Evolutionary conservation across 1,140 invertebrate genomes (phyloP), one percentile per base, ranked within the genome.

Genomic region (Ylistrum balloti): DNA sequence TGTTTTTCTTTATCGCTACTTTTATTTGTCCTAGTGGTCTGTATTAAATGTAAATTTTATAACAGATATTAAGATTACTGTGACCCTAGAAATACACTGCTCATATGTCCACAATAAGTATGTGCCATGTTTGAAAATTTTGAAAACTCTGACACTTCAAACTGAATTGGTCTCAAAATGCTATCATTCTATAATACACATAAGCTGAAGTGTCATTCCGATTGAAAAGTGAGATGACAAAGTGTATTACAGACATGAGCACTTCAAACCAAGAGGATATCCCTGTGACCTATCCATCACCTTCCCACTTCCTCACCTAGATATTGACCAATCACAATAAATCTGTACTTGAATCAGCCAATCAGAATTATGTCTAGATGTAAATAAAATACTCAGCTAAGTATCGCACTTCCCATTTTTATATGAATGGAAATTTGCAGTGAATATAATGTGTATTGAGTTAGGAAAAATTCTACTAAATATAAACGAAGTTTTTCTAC

Each of bases 301-400:
- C 56, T 74, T 11, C n/a, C 56, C 0, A n/a, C 56, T 74, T 74
- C 56, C 56, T 74, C 56, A 74, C 56, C 56, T n/a, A 74, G 56
- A 74, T 74, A 28, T 74, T 11, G 28, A 17, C 56, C 56, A 74
- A 74, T 74, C 56, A 74, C 1, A n/a, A 74, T n/a, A 74, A 74
- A 28, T 5, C 22, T 28, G 15, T n/a, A 74, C 56, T 74, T 74
- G 2, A 74, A 74, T 74, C 17, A 17, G 11, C 56, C 56, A 74
- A 74, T 74, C 22, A 74, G 56, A 74, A 9, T 74, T 28, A n/a
- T 28, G n/a, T 74, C 56, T 74, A n/a, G 56, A 17, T 45, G 41
- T 45, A 45, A 13, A 74, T 74, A 28, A 17, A 74, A 28, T n/a
- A 74, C 0, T 28, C 20, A 20, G 13, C 22, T 13, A 48, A 74